Evolutionary conservation across 1,140 invertebrate species (phyloP).

Genomic region (Lamellibrachia luymesi): DNA sequence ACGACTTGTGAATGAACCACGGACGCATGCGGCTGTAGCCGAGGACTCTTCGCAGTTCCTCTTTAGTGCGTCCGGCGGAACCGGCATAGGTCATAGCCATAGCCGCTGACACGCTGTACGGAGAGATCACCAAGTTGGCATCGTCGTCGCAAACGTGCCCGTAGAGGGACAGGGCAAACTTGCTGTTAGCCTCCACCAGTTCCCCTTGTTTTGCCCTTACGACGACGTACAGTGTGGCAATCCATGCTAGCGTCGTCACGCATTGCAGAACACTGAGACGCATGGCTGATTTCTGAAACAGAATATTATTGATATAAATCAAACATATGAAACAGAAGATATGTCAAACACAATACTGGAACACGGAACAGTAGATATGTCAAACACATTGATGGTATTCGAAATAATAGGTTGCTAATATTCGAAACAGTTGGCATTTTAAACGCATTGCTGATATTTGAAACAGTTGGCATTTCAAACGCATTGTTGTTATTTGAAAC

Average conservation of each 20-base stretch:
- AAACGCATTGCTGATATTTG: too few species aligned
- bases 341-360: too few species aligned
- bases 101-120: conserved; percentile 1
- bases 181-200: not conserved
- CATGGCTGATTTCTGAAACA: not conserved
- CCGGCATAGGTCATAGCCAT: conserved; percentile 16
- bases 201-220: not conserved
- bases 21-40: not conserved
- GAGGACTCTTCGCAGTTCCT: not conserved
- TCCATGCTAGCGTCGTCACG: not conserved
- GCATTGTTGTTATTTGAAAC: too few species aligned
- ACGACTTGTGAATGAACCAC: not conserved
- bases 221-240: not conserved
- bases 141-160: not conserved
- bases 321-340: too few species aligned
- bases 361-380: too few species aligned
- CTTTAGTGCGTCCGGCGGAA: not conserved
- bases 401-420: too few species aligned
- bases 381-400: too few species aligned
- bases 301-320: too few species aligned
- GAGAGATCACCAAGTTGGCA: conserved; percentile 15
- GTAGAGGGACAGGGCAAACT: not conserved
- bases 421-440: too few species aligned
- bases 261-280: not conserved
- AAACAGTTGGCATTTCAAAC: too few species aligned